phyloP scores from a whole-genome alignment of 2,888 invertebrate species.

The Diogma glabrata region DNA sequence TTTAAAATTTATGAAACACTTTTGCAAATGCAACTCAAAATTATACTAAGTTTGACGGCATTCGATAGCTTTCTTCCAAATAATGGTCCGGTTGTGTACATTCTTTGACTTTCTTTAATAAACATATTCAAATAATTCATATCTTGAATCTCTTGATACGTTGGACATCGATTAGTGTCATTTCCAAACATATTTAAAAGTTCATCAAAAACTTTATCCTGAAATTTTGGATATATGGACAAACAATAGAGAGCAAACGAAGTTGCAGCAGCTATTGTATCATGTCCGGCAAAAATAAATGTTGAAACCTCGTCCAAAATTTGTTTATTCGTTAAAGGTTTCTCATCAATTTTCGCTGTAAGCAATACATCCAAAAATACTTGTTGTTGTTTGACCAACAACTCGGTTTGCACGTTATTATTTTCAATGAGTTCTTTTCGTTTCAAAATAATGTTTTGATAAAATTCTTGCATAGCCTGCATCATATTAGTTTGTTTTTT shows the following conservation, averaged over 20 bases:
- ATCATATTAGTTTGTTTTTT: conserved; percentile 19
- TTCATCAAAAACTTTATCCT: conserved; percentile 38
- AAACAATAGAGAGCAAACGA: conserved; percentile 40
- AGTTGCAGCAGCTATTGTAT: conserved; percentile 41
- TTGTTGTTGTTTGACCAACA: conserved; percentile 35
- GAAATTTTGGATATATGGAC: conserved; percentile 37
- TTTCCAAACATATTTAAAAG: conserved; percentile 33
- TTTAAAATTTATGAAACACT: too few relatives aligned
- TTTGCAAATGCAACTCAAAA: conserved; percentile 25
- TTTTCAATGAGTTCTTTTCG: conserved; percentile 16
- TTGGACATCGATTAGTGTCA: conserved; percentile 27
- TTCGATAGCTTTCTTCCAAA: conserved; percentile 29
- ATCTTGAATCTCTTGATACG: conserved; percentile 26
- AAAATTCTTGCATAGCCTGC: conserved; percentile 29
- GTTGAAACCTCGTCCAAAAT: conserved; percentile 61
- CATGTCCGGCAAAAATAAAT: conserved; percentile 56
- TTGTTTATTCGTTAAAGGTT: conserved; percentile 44
- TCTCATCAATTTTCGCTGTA: conserved; percentile 45
- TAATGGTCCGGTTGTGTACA: conserved; percentile 34
- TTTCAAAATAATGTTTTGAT: conserved; percentile 27
- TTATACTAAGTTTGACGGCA: conserved; percentile 32
- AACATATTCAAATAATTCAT: conserved; percentile 33
- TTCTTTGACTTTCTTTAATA: conserved; percentile 32
- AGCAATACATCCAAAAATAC: conserved; percentile 57
- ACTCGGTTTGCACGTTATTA: too few relatives aligned